These are phyloP conservation scores for Plagodis pulveraria DNA, from an alignment of 2,888 invertebrate species.

Conservation along the genomic window DNA sequence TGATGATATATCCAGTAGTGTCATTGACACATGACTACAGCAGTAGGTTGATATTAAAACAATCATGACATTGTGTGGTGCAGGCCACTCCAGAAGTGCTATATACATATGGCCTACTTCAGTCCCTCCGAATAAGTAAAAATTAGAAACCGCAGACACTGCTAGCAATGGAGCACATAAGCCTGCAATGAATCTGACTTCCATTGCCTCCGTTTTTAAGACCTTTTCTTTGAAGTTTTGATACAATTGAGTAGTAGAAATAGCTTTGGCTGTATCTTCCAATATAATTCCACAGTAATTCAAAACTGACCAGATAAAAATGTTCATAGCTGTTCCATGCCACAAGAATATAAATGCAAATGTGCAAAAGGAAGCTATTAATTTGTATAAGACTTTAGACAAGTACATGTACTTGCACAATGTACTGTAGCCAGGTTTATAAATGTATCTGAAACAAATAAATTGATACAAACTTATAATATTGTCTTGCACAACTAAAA, in stretches of 20 bases:
- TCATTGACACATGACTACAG: conserved; percentile 78
- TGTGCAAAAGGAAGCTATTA: conserved; percentile 89
- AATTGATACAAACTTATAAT: not conserved
- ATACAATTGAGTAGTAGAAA: conserved; percentile 77
- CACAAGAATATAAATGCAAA: conserved; percentile 95
- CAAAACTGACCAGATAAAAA: conserved; percentile 94
- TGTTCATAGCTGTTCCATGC: conserved; percentile 93
- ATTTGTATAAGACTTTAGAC: conserved; percentile 79
- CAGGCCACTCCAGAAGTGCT: conserved; percentile 78
- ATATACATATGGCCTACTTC: conserved; percentile 90
- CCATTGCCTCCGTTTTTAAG: conserved; percentile 69
- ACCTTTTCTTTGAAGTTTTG: conserved; percentile 65
- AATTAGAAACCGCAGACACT: conserved; percentile 93
- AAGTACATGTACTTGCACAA: conserved; percentile 56
- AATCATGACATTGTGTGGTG: conserved; percentile 59
- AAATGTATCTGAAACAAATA: conserved; percentile 92
- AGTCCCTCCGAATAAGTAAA: conserved; percentile 93
- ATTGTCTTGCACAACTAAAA: not conserved
- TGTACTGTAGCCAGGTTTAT: conserved; percentile 86
- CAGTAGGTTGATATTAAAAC: conserved; percentile 67
- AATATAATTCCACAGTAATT: conserved; percentile 92
- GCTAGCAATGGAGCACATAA: conserved; percentile 90
- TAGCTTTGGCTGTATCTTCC: conserved; percentile 86
- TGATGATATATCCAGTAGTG: conserved; percentile 66
- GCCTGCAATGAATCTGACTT: conserved; percentile 87